Conservation (phyloP, 2,888 invertebrate genomes). For the Criorhina ranunculi region DNA sequence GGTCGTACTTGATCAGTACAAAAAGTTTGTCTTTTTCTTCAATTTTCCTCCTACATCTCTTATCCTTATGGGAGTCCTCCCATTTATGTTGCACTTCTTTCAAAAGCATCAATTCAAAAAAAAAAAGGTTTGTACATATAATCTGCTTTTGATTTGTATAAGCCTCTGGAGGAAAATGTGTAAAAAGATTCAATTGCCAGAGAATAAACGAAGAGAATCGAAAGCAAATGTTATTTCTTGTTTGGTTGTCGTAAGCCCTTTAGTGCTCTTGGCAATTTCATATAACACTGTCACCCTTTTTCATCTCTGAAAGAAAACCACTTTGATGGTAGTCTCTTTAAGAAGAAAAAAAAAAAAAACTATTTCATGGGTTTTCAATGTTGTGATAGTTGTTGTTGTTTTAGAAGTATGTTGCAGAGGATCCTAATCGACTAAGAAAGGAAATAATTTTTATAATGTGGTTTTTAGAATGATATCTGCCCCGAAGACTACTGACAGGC, state of each 20-base stretch:
- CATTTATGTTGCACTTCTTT: slow-evolving; percentile 12
- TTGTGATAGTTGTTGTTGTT: slow-evolving; percentile 6
- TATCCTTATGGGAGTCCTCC: neutral
- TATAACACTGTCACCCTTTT: slow-evolving; percentile 45
- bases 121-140: slow-evolving; percentile 8
- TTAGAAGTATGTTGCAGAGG: neutral
- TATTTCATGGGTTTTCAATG: slow-evolving; percentile 16
- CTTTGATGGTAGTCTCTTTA: slow-evolving; percentile 13
- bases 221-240: slow-evolving; percentile 56
- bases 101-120: slow-evolving; percentile 15
- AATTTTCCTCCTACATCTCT: neutral
- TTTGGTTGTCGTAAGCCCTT: slow-evolving; percentile 20
- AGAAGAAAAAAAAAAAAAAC: slow-evolving; percentile 4
- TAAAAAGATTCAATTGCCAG: slow-evolving; percentile 32
- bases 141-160: slow-evolving; percentile 19
- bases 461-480: slow-evolving; percentile 14
- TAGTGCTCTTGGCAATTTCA: slow-evolving; percentile 18
- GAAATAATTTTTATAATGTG: slow-evolving; percentile 54
- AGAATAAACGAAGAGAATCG: slow-evolving; percentile 19
- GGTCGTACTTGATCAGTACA: no score
- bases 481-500: slow-evolving; percentile 4
- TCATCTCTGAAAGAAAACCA: neutral
- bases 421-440: slow-evolving; percentile 5
- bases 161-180: slow-evolving; percentile 26
- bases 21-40: no score